Percentiles rank a stretch among this genome's conserved stretches.
Evolutionary conservation across 2,113 vertebrate species (phyloP).

Genomic region (Mastomys coucha): DNA sequence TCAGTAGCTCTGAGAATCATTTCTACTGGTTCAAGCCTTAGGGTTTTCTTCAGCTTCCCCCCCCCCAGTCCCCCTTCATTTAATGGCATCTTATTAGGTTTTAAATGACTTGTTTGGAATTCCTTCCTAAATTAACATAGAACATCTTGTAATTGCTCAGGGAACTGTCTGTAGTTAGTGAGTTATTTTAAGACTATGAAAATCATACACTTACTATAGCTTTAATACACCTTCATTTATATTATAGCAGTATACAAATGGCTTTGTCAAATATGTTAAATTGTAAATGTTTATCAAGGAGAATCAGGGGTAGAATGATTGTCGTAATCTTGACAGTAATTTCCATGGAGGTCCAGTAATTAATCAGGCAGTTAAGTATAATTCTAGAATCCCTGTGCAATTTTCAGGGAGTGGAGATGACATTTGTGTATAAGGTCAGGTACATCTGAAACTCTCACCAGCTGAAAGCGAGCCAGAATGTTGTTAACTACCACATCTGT

Average conservation of each 20-base stretch:
- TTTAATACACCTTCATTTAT: constrained; percentile 57
- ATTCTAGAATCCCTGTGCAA: not conserved
- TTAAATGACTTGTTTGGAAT: constrained; percentile 77
- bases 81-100: constrained; percentile 73
- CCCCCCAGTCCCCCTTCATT: constrained; percentile 48
- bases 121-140: constrained; percentile 68
- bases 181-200: constrained; percentile 70
- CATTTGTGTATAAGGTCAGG: not conserved
- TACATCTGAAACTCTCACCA: constrained; percentile 21
- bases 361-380: constrained; percentile 69
- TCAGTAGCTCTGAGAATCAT: constrained; percentile 80
- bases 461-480: not conserved
- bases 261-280: constrained; percentile 61
- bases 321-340: constrained; percentile 58
- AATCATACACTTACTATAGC: constrained; percentile 51
- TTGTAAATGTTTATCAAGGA: constrained; percentile 56
- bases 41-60: constrained; percentile 63
- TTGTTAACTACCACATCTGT: not conserved
- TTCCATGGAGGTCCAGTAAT: constrained; percentile 62
- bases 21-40: constrained; percentile 76
- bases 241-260: not conserved
- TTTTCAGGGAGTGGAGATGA: not conserved
- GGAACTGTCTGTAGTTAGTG: constrained; percentile 61
- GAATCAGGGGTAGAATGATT: constrained; percentile 48
- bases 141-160: constrained; percentile 79